A percentile compares a stretch with the other conserved stretches of the same genome.
Evolutionary conservation across 2,113 vertebrate species (phyloP).

Genomic region (Patagioenas fasciata): DNA sequence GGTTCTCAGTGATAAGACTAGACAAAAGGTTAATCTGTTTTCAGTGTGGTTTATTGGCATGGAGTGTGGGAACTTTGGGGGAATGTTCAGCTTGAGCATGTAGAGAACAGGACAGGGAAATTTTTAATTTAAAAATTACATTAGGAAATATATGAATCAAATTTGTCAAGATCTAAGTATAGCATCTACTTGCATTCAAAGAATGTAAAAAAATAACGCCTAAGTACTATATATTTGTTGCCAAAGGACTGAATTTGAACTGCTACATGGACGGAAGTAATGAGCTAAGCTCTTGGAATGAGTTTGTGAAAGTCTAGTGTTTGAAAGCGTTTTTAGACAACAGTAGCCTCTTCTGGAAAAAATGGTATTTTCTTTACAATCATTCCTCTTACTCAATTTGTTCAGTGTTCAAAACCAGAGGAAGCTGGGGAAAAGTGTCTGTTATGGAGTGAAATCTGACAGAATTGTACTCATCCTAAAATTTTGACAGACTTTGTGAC

Average conservation of each 20-base stretch:
- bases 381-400: not conserved
- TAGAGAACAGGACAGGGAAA: not conserved
- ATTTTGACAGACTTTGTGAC: not conserved
- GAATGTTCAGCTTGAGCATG: not conserved
- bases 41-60: conserved; percentile 60
- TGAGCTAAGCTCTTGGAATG: conserved; percentile 34
- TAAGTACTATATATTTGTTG: not conserved
- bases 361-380: conserved; percentile 17
- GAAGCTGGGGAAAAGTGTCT: not conserved
- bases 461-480: not conserved
- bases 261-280: not conserved
- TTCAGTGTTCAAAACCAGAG: conserved; percentile 8
- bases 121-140: not conserved
- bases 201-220: not conserved
- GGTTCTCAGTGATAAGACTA: conserved; percentile 57
- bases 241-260: not conserved
- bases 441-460: not conserved
- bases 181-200: not conserved
- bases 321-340: not conserved
- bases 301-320: conserved; percentile 1
- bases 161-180: not conserved
- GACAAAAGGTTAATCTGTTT: conserved; percentile 67
- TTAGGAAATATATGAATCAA: not conserved
- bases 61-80: conserved; percentile 29
- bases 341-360: conserved; percentile 35